These are phyloP conservation scores for Athalia rosae DNA, from an alignment of 2,888 invertebrate genomes.

Conservation along the genomic window DNA sequence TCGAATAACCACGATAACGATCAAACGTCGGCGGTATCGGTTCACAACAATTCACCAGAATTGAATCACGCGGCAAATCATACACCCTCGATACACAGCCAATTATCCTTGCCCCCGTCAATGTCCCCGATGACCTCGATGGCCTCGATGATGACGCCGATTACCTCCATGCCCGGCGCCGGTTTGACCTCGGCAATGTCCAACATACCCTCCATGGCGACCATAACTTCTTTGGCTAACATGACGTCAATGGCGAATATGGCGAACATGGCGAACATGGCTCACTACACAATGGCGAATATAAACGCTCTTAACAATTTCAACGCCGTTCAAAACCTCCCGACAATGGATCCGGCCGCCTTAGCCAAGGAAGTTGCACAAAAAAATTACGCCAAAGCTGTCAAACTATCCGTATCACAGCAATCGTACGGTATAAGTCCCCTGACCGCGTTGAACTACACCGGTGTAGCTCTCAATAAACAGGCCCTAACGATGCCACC, in stretches of 20 bases:
- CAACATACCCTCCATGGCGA: conserved; percentile 43
- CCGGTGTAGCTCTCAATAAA: conserved; percentile 83
- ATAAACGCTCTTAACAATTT: conserved; percentile 59
- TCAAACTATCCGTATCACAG: conserved; percentile 77
- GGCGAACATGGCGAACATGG: conserved; percentile 59
- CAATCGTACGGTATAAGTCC: conserved; percentile 71
- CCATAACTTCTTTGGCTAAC: conserved; percentile 55
- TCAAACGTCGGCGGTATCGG: conserved; percentile 26
- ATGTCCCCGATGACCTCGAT: conserved; percentile 60
- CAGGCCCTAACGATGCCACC: conserved; percentile 73
- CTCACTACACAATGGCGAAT: conserved; percentile 64
- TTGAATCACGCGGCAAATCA: conserved; percentile 65
- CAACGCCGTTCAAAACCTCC: conserved; percentile 60
- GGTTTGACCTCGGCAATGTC: conserved; percentile 60
- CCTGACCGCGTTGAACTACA: conserved; percentile 80
- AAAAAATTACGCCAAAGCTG: conserved; percentile 87
- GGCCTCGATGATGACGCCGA: conserved; percentile 61
- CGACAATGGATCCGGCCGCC: conserved; percentile 77
- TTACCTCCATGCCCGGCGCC: conserved; percentile 60
- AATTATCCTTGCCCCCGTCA: conserved; percentile 55
- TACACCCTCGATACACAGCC: conserved; percentile 48
- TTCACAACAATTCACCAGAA: conserved; percentile 70
- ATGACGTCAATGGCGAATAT: conserved; percentile 49
- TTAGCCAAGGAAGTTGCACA: conserved; percentile 89
- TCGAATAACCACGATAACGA: conserved; percentile 68